Evolutionary conservation across 2,888 invertebrate species (phyloP), one percentile per base, ranked within the genome.

Genomic region (Keiferia lycopersicella): DNA sequence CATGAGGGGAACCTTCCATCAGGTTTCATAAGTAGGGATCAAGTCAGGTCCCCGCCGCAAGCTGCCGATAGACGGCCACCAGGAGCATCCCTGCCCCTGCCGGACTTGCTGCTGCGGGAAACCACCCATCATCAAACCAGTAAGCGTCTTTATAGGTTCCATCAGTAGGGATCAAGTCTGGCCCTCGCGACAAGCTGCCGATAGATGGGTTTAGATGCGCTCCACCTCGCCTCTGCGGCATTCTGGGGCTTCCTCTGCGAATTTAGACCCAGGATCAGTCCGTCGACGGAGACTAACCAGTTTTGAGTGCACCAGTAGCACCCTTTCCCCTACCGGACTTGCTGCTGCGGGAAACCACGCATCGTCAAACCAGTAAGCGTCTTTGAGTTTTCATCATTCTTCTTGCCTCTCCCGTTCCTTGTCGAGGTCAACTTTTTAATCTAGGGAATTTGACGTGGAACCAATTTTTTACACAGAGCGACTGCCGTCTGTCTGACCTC

Each of bases 61-160:
- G 2, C 73, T 76, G 62, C 80, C 78, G 0, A 76, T 84, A 50
- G 84, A 80, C 57, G 86, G 83, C 6, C 41, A 41, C 20, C 86
- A 86, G 73, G 83, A 83, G 59, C 70, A 73, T 0, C 78, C 83
- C 1, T 88, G 90, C 69, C 83, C 80, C 0, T 91, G 90, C 68
- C 73, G 85, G n/a, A n/a, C n/a, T n/a, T n/a, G 89, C 74, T 89
- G 89, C 75, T 89, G 89, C 57, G 86, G 86, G 1, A 86, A 90
- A 64, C 77, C 81, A 0, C 72, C 83, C 0, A 66, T 73, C 6
- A 81, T 83, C 16, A 89, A 84, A 68, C 90, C 90, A 68, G 60
- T 56, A 39, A n/a, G 39, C 11, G 18, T 18, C 81, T 85, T 26
- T 26, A 0, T 84, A 84, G 69, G 86, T 82, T 3, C 75, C 72